Evolutionary conservation across 2,113 vertebrate genomes (phyloP), one percentile per base, ranked within the genome.

Genomic region (Gasterosteus aculeatus): DNA sequence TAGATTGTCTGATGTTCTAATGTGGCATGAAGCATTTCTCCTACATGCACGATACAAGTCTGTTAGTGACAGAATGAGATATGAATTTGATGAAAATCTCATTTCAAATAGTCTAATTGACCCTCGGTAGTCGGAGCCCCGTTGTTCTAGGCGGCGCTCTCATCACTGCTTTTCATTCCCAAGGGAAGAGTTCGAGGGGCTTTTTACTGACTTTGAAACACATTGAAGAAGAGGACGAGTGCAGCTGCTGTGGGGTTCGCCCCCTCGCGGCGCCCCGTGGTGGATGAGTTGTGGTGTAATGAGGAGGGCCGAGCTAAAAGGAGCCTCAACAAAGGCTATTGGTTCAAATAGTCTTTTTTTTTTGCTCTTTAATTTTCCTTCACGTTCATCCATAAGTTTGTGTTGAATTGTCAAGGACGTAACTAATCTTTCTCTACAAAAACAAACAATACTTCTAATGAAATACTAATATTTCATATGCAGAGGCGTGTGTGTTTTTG

Each of bases 191-290:
- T 64, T 60, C 2, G 65, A 77, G 69, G 54, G 35, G 16, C 19
- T 22, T 22, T 58, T 1, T 2, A 3, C 47, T 58, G 66, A 51
- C 75, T 60, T 56, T 53, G 41, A 58, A 80, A 44, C 38, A 3
- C 33, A 46, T 19, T 11, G 47, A 60, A 81, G 61, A 26, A 35
- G 58, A 7, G 0, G 51, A 54, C 11, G 11, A 2, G 1, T 29
- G 0, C 9, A 10, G 62, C 0, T 16, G 49, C 19, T 0, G 29
- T 0, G 39, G 46, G 0, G 33, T 8, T 81, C 67, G 46, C 71
- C 87, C 68, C 65, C 41, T 75, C 67, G 87, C 39, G 74, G 39
- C 66, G 75, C 69, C 78, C 71, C 60, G 18, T 70, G 68, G 67
- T 64, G 14, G 67, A 67, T 8, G 1, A 65, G 71, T 41, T 68